Base-by-base conservation (phyloP, 2,888 invertebrate genomes). In the Lapara coniferarum region DNA sequence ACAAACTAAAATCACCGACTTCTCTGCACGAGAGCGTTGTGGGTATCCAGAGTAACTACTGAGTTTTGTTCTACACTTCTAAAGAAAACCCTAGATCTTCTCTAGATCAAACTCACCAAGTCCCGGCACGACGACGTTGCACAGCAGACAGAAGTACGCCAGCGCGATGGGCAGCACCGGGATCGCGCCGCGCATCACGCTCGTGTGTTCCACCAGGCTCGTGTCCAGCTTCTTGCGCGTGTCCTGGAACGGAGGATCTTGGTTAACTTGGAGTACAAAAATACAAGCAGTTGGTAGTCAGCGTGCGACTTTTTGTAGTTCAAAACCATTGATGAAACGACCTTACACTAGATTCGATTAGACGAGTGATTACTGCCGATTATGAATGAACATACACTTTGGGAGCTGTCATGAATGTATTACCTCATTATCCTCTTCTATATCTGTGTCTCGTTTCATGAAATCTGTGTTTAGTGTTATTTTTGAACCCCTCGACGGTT, bases 121-220 rank as follows among this genome's bases (percentile, higher is more conserved):
- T 56, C 93, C 93, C 0, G 93, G 93, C 1, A 92, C 85, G 0
- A 90, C 14, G 7, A 93, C 80, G 78, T 93, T 93, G 90, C 97
- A 96, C 37, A 98, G 86, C 69, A 98, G 95, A 85, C 98, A 99
- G 85, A 98, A 95, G 95, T 97, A 97, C 10, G 99, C 98, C 68
- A 98, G 93, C 67, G 96, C 96, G 10, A 97, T 92, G 0, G 99
- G 98, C 83, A 99, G 94, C 73, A 98, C 97, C 0, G 99, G 99
- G 75, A 99, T 98, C 49, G 98, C 98, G 37, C 97, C 98, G 77
- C 97, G 96, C 96, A 99, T 98, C 83, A 97, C 95, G 1, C 98
- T 98, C 72, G 95, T 95, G 85, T 97, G 97, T 81, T 98, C 98
- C 19, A 98, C 96, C 73, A 98, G 91, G 37, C 96, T 95, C 0